Base-by-base conservation (phyloP, 2,888 invertebrate genomes). In the Mesochorus sp. region DNA sequence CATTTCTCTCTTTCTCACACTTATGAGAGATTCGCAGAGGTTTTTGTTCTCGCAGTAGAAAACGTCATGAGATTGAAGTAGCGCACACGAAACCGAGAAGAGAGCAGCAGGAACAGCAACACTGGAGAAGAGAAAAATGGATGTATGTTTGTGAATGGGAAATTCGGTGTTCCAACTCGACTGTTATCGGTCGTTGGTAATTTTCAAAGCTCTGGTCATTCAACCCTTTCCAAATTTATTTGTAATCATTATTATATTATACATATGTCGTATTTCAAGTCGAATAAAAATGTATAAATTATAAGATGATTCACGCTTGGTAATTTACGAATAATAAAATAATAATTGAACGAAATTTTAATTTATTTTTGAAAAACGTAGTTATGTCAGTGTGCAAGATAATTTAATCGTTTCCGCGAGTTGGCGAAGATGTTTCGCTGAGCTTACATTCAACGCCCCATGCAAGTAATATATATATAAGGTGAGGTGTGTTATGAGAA, bases 1-100 rank as follows among this genome's bases (percentile, higher is more conserved):
- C 68, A 24, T 47, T 64, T 28, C 64, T 53, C n/a, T n/a, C 59
- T 34, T 26, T 42, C 34, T 61, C 51, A 12, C 47, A 37, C 51
- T 34, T 34, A 5, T 12, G 14, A 21, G 21, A 28, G 53, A 6
- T 44, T 26, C 42, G 14, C 34, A 14, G 8, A n/a, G 12, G 34
- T 53, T 55, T 44, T 37, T 47, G 51, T 37, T 6, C 42, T 55
- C 6, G 31, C 19, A n/a, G n/a, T n/a, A n/a, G n/a, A 3, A 14
- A 31, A 21, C 34, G 14, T 5, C 49, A 37, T 21, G 57, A 39
- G 21, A 34, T 14, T 12, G 0, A 5, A 6, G 3, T 4, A 31
- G 21, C 14, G 24, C 49, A 28, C 17, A 39, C 26, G 39, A 71
- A 61, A 49, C 31, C 49, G 21, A 51, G 37, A 51, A 66, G 24